Conservation (phyloP, 2,113 vertebrate genomes). For the Zosterops borbonicus region DNA sequence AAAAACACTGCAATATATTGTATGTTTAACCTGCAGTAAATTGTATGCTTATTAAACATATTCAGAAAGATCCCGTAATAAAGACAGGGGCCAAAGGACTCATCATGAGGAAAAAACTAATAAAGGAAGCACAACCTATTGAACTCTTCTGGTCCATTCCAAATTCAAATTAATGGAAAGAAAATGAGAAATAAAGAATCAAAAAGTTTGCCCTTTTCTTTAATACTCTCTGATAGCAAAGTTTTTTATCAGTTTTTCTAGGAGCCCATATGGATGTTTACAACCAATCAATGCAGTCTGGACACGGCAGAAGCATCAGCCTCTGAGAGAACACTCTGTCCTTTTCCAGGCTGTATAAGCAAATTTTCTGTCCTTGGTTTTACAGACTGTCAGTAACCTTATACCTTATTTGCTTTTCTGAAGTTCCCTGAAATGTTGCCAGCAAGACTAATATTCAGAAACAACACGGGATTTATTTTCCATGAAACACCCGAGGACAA, state of each 20-base stretch:
- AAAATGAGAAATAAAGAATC: not conserved
- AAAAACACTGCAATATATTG: not conserved
- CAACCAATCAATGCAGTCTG: not conserved
- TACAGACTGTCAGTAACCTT: constrained; percentile 34
- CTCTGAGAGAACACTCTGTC: constrained; percentile 16
- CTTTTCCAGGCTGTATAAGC: not conserved
- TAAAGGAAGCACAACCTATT: not conserved
- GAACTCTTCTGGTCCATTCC: not conserved
- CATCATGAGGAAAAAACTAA: not conserved
- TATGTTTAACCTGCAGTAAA: not conserved
- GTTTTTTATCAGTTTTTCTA: not conserved
- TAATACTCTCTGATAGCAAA: not conserved
- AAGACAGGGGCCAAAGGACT: not conserved
- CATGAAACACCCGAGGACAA: rapidly evolving
- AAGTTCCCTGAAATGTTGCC: not conserved
- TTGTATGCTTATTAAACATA: not conserved
- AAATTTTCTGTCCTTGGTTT: constrained; percentile 25
- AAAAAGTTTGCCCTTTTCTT: not conserved
- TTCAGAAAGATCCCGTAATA: not conserved
- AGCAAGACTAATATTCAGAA: not conserved
- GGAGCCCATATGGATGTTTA: not conserved
- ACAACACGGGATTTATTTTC: not conserved
- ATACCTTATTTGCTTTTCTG: constrained; percentile 31
- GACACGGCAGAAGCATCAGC: not conserved
- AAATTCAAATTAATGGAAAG: not conserved